Evolutionary conservation across 2,888 invertebrate species (phyloP).

Genomic region (Clistopyga incitator): DNA sequence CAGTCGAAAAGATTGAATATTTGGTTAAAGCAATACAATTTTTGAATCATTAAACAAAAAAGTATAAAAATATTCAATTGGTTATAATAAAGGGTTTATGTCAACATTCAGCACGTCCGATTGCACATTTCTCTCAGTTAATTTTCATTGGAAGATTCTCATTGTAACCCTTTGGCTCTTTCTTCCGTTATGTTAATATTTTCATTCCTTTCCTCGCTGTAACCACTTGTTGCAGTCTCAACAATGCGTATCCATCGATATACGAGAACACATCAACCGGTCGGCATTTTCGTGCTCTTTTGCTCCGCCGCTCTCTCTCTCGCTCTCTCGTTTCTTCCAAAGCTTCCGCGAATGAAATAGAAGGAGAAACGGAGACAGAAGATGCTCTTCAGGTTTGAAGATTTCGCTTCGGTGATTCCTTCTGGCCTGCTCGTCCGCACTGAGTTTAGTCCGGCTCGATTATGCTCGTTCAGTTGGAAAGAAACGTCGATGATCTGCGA

Average conservation of each 20-base stretch:
- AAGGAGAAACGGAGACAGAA: neutral
- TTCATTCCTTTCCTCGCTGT: conserved; percentile 38
- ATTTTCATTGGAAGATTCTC: conserved; percentile 12
- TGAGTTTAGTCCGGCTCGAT: conserved; percentile 66
- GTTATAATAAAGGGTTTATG: no score
- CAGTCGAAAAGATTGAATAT: no score
- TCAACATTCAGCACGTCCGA: no score
- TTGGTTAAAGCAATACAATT: no score
- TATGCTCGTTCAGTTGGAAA: conserved; percentile 65
- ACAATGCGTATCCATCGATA: conserved; percentile 59
- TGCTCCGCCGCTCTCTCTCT: conserved; percentile 1
- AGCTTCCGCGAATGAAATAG: neutral
- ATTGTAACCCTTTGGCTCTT: neutral
- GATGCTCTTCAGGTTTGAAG: conserved; percentile 17
- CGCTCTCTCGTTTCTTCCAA: conserved; percentile 21
- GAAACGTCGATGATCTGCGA: conserved; percentile 59
- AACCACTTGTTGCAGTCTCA: conserved; percentile 41
- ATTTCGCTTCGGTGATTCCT: conserved; percentile 33
- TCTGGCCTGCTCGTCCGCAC: conserved; percentile 23
- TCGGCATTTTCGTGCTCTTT: conserved; percentile 44
- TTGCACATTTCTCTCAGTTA: no score
- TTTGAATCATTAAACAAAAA: no score
- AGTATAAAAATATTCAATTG: no score
- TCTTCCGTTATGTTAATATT: conserved; percentile 30
- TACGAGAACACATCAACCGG: conserved; percentile 60